These are phyloP conservation scores for Fabriciana adippe DNA, from an alignment of 2,888 invertebrate genomes.

Conservation along the genomic window DNA sequence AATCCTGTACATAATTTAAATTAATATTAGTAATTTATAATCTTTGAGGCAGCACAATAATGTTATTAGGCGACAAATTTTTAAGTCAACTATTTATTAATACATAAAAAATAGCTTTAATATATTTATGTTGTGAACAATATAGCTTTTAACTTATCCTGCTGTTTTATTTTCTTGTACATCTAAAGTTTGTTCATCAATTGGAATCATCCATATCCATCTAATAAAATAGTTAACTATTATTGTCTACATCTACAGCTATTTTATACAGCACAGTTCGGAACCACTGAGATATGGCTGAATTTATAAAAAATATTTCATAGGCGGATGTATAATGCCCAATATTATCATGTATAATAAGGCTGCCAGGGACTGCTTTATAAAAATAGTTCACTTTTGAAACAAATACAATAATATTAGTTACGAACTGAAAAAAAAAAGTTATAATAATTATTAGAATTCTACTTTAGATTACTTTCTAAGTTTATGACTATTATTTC, in stretches of 20 bases:
- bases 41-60: not conserved
- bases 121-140: no score
- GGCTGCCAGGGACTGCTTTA: constrained; percentile 18
- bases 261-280: constrained; percentile 32
- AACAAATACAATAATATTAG: constrained; percentile 1
- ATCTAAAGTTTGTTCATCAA: not conserved
- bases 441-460: not conserved
- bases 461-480: not conserved
- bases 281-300: constrained; percentile 27
- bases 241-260: constrained; percentile 38
- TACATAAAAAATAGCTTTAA: not conserved
- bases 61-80: not conserved
- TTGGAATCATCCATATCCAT: not conserved
- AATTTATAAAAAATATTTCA: constrained; percentile 49
- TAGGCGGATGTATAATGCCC: constrained; percentile 56
- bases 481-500: constrained; percentile 1
- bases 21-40: no score
- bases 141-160: no score
- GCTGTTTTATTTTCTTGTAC: no score
- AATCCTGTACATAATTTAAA: no score
- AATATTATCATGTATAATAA: constrained; percentile 10
- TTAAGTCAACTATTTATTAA: not conserved
- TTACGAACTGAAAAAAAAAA: constrained; percentile 2
- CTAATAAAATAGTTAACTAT: constrained; percentile 31
- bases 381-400: constrained; percentile 25